Base-by-base conservation (phyloP, 2,797 vertebrate species). In the Gobio occitaniae region DNA sequence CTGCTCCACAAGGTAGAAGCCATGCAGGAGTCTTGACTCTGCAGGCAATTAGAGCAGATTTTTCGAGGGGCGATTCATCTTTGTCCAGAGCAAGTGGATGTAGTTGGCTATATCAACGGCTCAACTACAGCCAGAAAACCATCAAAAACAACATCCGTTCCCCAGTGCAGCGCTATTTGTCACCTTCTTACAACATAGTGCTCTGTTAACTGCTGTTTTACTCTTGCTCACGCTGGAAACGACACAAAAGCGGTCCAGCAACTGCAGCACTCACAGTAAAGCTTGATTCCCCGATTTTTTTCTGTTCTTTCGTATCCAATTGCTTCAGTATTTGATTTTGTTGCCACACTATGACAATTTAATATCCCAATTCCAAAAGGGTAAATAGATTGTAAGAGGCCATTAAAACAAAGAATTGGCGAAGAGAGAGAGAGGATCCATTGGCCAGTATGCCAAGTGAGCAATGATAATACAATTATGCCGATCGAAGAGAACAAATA, bases 11-110 rank as follows among this genome's bases (percentile, higher is more conserved):
- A 52, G 17, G 71, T 47, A 17, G 56, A 84, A 77, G 38, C 74
- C 68, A 17, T 68, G 48, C 50, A 84, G 50, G 48, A 84, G 41
- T 78, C 68, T 85, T 41, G 63, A 74, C 63, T 84, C 82, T 69
- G 63, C 47, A 84, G 85, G 82, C 86, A 90, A 88, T 92, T 91
- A 91, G 76, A 78, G 75, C 84, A 36, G 78, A 84, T 69, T 56
- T 56, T 84, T 83, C 15, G 66, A 78, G 65, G 29, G 17, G 83
- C 75, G 56, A 88, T 87, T 84, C 38, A 83, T 91, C 81, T 89
- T 56, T 47, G 77, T 88, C 87, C 71, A 86, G 74, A 56, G 70
- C 78, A 78, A 56, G 38, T 65, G 69, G 78, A 65, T 86, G 63
- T n/a, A 65, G 48, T 71, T 65, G 44, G 66, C 71, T 85, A 47